Percentiles rank a stretch among this genome's conserved stretches.
These are phyloP conservation scores for Zaprionus capensis DNA, from an alignment of 1,140 invertebrate species.

Conservation along the genomic window DNA sequence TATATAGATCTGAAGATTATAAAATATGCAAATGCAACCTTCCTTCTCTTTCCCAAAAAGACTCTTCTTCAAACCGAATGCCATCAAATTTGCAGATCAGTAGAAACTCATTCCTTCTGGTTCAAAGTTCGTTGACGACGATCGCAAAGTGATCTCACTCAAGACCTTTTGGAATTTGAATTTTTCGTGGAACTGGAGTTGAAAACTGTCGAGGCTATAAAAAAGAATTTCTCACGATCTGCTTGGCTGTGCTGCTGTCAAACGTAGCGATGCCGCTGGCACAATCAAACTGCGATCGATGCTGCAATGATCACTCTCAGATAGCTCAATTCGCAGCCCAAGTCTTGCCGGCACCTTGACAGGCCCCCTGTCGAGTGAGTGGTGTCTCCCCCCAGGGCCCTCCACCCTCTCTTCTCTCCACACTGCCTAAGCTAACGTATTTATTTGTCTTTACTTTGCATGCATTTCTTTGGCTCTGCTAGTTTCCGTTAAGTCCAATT, in stretches of 20 bases:
- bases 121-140: constrained; percentile 7
- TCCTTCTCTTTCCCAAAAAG: not conserved
- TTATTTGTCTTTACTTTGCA: constrained; percentile 50
- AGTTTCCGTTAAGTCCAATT: constrained; percentile 79
- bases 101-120: not conserved
- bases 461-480: constrained; percentile 54
- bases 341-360: constrained; percentile 30
- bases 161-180: constrained; percentile 25
- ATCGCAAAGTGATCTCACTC: not conserved
- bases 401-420: not conserved
- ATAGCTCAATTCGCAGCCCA: constrained; percentile 50
- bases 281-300: constrained; percentile 63
- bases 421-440: constrained; percentile 11
- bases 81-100: not conserved
- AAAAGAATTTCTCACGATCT: constrained; percentile 67
- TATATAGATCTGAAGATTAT: not conserved
- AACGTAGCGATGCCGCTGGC: constrained; percentile 48
- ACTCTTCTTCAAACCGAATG: not conserved
- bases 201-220: constrained; percentile 11
- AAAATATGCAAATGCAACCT: not conserved
- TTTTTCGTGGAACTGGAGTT: constrained; percentile 19
- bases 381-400: not conserved
- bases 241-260: constrained; percentile 48
- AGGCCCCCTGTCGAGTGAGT: constrained; percentile 9
- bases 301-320: constrained; percentile 50